Evolutionary conservation across 2,113 vertebrate species (phyloP).

Genomic region (Trogon surrucura): DNA sequence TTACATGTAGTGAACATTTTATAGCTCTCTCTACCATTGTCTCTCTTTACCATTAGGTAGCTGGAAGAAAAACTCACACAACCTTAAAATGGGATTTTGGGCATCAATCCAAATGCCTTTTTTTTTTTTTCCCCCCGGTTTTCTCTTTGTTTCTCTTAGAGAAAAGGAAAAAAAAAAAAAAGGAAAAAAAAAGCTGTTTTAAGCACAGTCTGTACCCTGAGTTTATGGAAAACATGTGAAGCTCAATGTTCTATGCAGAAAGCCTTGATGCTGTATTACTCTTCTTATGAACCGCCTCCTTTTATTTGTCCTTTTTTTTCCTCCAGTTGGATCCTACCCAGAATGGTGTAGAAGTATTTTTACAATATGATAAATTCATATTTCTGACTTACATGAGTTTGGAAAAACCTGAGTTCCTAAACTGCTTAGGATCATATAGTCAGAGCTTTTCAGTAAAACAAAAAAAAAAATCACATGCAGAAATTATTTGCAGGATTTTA

Average conservation of each 20-base stretch:
- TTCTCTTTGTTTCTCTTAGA: not conserved
- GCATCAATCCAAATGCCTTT: conserved; percentile 17
- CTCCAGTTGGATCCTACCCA: accelerated
- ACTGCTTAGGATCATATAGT: not conserved
- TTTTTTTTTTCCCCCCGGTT: not conserved
- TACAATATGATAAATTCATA: not conserved
- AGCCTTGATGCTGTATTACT: not conserved
- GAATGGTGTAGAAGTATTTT: not conserved
- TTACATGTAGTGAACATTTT: not conserved
- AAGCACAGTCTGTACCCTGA: not conserved
- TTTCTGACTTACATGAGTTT: not conserved
- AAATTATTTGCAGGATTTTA: not conserved
- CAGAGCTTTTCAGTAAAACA: not conserved
- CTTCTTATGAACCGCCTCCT: not conserved
- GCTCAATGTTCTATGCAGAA: not conserved
- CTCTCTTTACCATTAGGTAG: not conserved
- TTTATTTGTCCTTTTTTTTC: not conserved
- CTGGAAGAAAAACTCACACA: not conserved
- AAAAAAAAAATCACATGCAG: not conserved
- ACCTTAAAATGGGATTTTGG: conserved; percentile 31
- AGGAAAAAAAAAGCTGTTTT: not conserved
- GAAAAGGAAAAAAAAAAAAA: accelerated
- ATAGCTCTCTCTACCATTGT: not conserved
- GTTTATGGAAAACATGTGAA: not conserved
- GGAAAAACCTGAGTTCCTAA: not conserved